phyloP scores from a whole-genome alignment of 2,797 vertebrate genomes.

The Calcarius lapponicus region DNA sequence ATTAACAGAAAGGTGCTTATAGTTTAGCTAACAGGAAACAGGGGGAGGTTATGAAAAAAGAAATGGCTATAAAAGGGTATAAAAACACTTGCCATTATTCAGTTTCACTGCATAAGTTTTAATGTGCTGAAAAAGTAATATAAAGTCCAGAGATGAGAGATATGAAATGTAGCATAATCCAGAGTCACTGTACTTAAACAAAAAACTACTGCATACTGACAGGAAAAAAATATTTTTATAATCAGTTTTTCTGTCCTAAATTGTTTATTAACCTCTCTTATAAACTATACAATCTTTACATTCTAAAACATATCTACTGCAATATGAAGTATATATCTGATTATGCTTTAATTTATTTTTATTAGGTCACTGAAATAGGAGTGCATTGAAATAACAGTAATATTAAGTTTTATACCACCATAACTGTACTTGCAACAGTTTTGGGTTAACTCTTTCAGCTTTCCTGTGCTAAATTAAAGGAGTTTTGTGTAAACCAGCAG shows the following conservation, averaged over 20 bases:
- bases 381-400: constrained; percentile 29
- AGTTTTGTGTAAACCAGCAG: constrained; percentile 34
- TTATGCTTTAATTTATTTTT: constrained; percentile 61
- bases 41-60: constrained; percentile 86
- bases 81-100: constrained; percentile 94
- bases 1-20: constrained; percentile 92
- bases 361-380: constrained; percentile 38
- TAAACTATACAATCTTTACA: constrained; percentile 31
- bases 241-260: constrained; percentile 36
- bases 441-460: constrained; percentile 56
- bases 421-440: constrained; percentile 22
- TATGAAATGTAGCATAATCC: constrained; percentile 78
- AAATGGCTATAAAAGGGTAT: constrained; percentile 88
- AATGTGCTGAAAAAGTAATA: constrained; percentile 85
- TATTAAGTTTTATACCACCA: constrained; percentile 33
- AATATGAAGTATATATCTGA: constrained; percentile 1
- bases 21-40: constrained; percentile 82
- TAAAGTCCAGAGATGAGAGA: constrained; percentile 75
- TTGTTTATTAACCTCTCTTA: constrained; percentile 49
- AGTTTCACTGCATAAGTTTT: constrained; percentile 88
- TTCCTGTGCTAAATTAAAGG: constrained; percentile 37
- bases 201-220: constrained; percentile 43
- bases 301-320: constrained; percentile 6
- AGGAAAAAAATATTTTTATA: background rate
- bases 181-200: constrained; percentile 53